Evolutionary conservation across 2,797 vertebrate species (phyloP).

Genomic region (Leptodactylus fallax): DNA sequence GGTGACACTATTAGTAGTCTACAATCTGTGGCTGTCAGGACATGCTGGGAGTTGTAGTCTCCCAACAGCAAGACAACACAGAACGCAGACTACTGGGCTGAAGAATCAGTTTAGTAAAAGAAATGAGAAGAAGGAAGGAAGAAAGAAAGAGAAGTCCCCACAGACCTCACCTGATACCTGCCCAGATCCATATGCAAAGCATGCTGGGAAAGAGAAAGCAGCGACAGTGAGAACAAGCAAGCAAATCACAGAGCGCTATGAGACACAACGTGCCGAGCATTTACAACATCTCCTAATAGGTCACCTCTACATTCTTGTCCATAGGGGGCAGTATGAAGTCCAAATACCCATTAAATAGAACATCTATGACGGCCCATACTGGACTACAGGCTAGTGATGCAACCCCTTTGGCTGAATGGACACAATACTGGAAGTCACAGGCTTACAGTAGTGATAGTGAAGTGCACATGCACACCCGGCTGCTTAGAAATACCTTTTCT

Average conservation of each 20-base stretch:
- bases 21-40: not conserved
- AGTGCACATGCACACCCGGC: not conserved
- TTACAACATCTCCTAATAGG: not conserved
- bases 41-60: not conserved
- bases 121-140: too few species aligned
- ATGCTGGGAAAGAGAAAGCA: slow-evolving; percentile 85
- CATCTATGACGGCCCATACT: too few species aligned
- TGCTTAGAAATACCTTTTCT: slow-evolving; percentile 82
- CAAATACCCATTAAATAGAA: too few species aligned
- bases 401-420: too few species aligned
- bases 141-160: slow-evolving; percentile 58
- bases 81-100: not conserved
- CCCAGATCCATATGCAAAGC: slow-evolving; percentile 81
- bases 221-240: slow-evolving; percentile 72
- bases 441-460: not conserved
- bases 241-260: slow-evolving; percentile 6
- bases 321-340: not conserved
- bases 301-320: not conserved
- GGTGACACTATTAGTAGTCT: not conserved
- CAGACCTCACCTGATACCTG: slow-evolving; percentile 85
- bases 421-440: not conserved
- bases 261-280: not conserved
- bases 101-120: not conserved
- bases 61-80: not conserved
- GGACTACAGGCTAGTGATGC: too few species aligned